Evolutionary conservation across 2,797 vertebrate species (phyloP).

Genomic region (Muscicapa comitata): DNA sequence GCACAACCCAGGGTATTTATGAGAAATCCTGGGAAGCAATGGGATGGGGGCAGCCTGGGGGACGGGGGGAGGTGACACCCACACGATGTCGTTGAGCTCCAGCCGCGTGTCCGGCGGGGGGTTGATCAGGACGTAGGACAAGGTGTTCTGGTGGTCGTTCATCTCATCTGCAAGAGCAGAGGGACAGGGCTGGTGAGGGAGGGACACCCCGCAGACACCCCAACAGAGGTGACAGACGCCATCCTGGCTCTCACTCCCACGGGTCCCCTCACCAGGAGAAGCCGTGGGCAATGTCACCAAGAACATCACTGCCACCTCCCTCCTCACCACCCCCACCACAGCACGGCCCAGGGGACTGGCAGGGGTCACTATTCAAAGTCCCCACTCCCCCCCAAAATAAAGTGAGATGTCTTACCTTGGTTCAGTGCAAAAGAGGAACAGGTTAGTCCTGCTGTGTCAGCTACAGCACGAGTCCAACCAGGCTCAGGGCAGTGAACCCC

Average conservation of each 20-base stretch:
- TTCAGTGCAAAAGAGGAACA: constrained; percentile 37
- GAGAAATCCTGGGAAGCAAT: fast-evolving
- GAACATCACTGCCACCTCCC: neutral
- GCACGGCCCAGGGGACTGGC: neutral
- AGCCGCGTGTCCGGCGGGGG: constrained; percentile 93
- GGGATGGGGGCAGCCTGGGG: neutral
- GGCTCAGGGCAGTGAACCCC: neutral
- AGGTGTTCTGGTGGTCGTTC: constrained; percentile 97
- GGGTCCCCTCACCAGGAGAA: neutral
- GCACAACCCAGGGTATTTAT: fast-evolving
- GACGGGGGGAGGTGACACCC: neutral
- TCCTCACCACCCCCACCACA: fast-evolving
- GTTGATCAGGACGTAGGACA: constrained; percentile 97
- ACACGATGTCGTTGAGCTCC: constrained; percentile 96
- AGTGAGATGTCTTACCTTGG: constrained; percentile 42
- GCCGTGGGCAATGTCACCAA: fast-evolving
- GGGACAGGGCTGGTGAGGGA: neutral
- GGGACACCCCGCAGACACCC: neutral
- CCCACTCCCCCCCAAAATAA: neutral
- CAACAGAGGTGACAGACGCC: neutral
- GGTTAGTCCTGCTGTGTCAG: constrained; percentile 6
- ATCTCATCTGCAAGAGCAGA: constrained; percentile 86
- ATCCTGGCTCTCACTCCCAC: fast-evolving
- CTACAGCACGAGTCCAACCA: neutral
- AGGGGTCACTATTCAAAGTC: neutral